Conservation (phyloP, 2,888 invertebrate species). For the Sialis lutaria region DNA sequence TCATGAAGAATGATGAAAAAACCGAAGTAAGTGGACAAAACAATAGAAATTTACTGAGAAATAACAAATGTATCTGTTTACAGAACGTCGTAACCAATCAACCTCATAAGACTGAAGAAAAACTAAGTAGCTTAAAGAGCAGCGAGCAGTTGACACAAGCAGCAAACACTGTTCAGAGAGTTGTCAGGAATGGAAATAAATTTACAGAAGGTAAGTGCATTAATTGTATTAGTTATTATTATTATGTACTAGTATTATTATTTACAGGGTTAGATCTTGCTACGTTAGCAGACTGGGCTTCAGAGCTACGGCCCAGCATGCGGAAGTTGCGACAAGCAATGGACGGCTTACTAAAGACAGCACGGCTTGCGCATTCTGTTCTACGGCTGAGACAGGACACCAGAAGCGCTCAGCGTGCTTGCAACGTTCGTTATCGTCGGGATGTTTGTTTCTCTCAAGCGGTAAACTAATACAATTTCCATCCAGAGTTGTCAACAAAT, state of each 20-base stretch:
- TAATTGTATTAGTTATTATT: constrained; percentile 20
- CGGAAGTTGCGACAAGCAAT: constrained; percentile 65
- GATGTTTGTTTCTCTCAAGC: constrained; percentile 88
- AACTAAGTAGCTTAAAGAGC: constrained; percentile 11
- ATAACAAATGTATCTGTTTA: not conserved
- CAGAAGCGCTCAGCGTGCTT: constrained; percentile 52
- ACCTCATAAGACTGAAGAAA: constrained; percentile 11
- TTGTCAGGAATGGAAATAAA: constrained; percentile 47
- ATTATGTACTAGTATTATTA: constrained; percentile 14
- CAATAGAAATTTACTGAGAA: not conserved
- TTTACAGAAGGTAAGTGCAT: constrained; percentile 40
- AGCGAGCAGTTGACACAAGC: constrained; percentile 27
- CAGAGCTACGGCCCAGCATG: constrained; percentile 61
- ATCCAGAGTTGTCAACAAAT: no score
- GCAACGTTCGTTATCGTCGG: constrained; percentile 58
- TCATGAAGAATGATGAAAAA: not conserved
- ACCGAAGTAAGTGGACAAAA: not conserved
- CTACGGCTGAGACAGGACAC: constrained; percentile 65
- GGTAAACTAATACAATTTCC: constrained; percentile 31
- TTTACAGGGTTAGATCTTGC: constrained; percentile 38
- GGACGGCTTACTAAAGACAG: constrained; percentile 57
- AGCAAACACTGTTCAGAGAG: constrained; percentile 32
- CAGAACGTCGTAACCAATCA: constrained; percentile 20
- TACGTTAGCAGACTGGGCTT: constrained; percentile 55
- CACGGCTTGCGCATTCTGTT: constrained; percentile 66